Percentiles rank a stretch among this genome's conserved stretches.
Conservation (phyloP, 2,797 vertebrate species). For the Caiman crocodilus region DNA sequence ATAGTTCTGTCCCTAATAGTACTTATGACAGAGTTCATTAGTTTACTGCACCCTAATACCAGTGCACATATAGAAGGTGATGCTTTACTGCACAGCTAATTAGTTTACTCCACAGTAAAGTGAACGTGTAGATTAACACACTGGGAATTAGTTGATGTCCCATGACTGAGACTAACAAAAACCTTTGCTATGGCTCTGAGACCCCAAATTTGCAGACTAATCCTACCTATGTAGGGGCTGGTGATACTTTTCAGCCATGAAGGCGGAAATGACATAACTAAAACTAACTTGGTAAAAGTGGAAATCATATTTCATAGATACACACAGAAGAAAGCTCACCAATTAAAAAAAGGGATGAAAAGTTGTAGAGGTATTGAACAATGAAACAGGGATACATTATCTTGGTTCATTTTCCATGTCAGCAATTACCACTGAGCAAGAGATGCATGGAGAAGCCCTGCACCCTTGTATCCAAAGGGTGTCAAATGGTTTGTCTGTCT, state of each 20-base stretch:
- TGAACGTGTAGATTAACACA: neutral
- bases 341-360: neutral
- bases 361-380: too few species aligned
- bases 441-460: neutral
- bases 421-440: neutral
- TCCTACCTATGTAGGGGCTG: neutral
- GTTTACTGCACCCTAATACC: too few species aligned
- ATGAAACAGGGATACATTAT: too few species aligned
- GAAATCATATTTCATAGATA: neutral
- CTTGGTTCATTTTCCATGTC: too few species aligned
- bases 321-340: accelerated
- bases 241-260: accelerated
- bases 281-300: neutral
- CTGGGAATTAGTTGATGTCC: neutral
- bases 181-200: neutral
- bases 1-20: too few species aligned
- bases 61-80: too few species aligned
- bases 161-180: neutral
- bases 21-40: too few species aligned
- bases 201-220: neutral
- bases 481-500: too few species aligned
- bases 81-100: too few species aligned
- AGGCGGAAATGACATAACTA: neutral
- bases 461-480: too few species aligned
- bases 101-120: too few species aligned